These are phyloP conservation scores for Muscicapa comitata DNA, from an alignment of 2,797 vertebrate species.

Conservation along the genomic window DNA sequence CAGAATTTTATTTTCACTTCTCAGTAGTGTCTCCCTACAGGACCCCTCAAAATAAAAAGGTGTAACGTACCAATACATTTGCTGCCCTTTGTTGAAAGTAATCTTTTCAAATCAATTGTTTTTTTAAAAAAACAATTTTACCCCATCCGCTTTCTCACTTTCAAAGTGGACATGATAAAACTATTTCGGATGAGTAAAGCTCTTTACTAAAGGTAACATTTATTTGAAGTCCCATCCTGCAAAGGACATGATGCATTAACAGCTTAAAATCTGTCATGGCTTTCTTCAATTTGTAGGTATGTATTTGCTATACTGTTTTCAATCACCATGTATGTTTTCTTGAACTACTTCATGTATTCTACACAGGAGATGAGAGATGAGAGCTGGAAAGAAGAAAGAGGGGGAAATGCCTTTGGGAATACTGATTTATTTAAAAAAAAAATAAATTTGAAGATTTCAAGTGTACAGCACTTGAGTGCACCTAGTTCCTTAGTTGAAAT, in stretches of 20 bases:
- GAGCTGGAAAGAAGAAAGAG: background rate
- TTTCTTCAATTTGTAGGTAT: background rate
- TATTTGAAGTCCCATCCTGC: background rate
- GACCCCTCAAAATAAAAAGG: background rate
- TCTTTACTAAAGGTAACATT: background rate
- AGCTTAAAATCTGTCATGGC: background rate
- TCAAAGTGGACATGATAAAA: background rate
- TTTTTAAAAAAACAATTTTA: too few relatives aligned
- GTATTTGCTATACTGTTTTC: slow-evolving; percentile 6
- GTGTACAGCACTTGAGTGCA: background rate
- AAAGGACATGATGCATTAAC: background rate
- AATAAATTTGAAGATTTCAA: background rate
- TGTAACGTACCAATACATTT: background rate
- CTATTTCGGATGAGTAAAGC: background rate
- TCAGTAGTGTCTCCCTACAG: background rate
- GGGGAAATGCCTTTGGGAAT: background rate
- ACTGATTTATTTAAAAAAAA: background rate
- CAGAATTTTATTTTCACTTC: background rate
- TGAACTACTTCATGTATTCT: slow-evolving; percentile 4
- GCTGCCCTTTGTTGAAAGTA: background rate
- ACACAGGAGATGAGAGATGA: background rate
- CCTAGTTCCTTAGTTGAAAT: background rate
- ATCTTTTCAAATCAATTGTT: background rate
- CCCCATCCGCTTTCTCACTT: background rate
- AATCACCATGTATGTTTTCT: slow-evolving; percentile 14